Evolutionary conservation across 2,113 vertebrate species (phyloP).

Genomic region (Struthidea cinerea): DNA sequence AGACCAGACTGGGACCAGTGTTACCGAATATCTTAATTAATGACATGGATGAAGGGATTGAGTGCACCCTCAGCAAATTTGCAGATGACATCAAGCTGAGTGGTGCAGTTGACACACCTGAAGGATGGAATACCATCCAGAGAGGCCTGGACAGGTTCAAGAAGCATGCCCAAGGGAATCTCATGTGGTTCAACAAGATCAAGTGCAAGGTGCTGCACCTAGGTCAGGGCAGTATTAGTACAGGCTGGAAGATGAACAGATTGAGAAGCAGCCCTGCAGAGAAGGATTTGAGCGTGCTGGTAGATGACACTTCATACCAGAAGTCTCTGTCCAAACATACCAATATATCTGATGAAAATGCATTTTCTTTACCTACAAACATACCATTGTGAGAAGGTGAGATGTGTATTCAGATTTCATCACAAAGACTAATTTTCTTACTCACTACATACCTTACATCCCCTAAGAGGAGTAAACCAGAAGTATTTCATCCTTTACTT

Average conservation of each 20-base stretch:
- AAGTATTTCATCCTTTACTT: not conserved
- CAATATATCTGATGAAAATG: not conserved
- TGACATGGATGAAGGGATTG: fast-evolving
- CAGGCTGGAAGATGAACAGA: not conserved
- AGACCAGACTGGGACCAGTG: fast-evolving
- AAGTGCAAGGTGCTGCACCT: not conserved
- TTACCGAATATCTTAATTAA: not conserved
- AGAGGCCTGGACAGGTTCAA: not conserved
- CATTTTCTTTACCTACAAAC: not conserved
- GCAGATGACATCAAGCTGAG: not conserved
- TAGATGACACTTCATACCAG: not conserved
- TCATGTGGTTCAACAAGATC: not conserved
- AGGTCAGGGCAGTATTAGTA: not conserved
- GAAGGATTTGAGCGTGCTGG: not conserved
- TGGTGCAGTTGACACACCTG: not conserved
- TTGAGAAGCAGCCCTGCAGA: not conserved
- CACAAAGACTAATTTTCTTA: not conserved
- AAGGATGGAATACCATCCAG: not conserved
- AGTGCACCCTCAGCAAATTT: not conserved
- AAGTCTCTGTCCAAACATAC: not conserved
- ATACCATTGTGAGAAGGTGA: not conserved
- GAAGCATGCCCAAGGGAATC: not conserved
- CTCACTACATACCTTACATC: not conserved
- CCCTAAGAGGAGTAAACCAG: not conserved
- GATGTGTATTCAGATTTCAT: not conserved